Conservation (phyloP, 2,888 invertebrate species). For the Parascotia fuliginaria region DNA sequence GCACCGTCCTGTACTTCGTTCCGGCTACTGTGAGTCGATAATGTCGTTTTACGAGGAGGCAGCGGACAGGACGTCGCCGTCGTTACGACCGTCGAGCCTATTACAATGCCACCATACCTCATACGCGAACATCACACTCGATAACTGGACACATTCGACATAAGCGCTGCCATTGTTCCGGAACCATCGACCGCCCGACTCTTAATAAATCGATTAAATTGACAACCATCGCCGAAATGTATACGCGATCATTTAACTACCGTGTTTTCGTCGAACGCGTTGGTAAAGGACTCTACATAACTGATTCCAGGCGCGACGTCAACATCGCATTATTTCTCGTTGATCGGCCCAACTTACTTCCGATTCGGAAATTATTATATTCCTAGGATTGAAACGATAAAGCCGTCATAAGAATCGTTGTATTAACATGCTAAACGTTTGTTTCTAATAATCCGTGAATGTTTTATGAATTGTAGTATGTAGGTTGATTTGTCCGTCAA, state of each 20-base stretch:
- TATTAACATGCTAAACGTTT: conserved; percentile 69
- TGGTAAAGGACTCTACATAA: conserved; percentile 71
- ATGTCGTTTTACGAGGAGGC: conserved; percentile 84
- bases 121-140: conserved; percentile 68
- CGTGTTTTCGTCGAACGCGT: conserved; percentile 28
- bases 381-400: conserved; percentile 73
- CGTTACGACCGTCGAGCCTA: conserved; percentile 82
- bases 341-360: conserved; percentile 82
- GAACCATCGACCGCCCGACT: conserved; percentile 68
- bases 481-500: conserved; percentile 59
- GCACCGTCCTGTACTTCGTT: conserved; percentile 85
- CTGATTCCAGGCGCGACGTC: conserved; percentile 80
- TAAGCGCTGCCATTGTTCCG: conserved; percentile 61
- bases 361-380: conserved; percentile 85
- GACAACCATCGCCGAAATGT: conserved; percentile 65
- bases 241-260: conserved; percentile 37
- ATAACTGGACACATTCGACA: conserved; percentile 56
- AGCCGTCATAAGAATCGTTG: conserved; percentile 66
- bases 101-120: conserved; percentile 82
- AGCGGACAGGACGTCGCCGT: conserved; percentile 85
- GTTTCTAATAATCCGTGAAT: conserved; percentile 67
- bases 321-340: conserved; percentile 81
- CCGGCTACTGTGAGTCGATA: conserved; percentile 86
- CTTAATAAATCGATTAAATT: conserved; percentile 51
- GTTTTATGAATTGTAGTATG: conserved; percentile 63